phyloP scores from a whole-genome alignment of 2,797 vertebrate species.

The Diplodus sargus region DNA sequence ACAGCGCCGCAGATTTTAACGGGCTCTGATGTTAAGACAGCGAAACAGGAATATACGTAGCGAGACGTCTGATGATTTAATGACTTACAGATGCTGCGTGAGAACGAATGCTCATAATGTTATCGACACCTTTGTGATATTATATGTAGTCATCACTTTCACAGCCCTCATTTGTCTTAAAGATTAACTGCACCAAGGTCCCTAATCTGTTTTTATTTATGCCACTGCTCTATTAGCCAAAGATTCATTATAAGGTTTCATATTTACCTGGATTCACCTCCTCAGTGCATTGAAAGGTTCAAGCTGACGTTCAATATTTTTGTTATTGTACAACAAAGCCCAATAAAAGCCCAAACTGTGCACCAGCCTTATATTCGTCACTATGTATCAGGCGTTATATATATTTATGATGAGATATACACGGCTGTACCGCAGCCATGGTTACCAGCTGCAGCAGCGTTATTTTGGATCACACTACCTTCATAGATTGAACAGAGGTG shows the following conservation, averaged over 20 bases:
- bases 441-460: too few relatives aligned
- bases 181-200: neutral
- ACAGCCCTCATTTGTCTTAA: too few relatives aligned
- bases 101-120: constrained; percentile 2
- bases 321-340: neutral
- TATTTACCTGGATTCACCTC: neutral
- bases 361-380: neutral
- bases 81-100: neutral
- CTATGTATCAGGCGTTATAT: too few relatives aligned
- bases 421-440: too few relatives aligned
- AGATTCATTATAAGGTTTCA: neutral
- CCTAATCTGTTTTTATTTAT: neutral
- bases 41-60: neutral
- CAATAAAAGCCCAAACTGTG: neutral
- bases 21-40: constrained; percentile 3
- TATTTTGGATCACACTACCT: too few relatives aligned
- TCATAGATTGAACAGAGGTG: too few relatives aligned
- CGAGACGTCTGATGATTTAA: neutral
- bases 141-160: neutral
- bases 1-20: constrained; percentile 10
- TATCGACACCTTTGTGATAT: neutral
- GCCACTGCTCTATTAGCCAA: neutral
- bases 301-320: neutral
- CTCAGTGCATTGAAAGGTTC: neutral
- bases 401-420: too few relatives aligned